A percentile compares a stretch with the other conserved stretches of the same genome.
Evolutionary conservation across 2,888 invertebrate species (phyloP).

Genomic region (Scaptomyza cyrtandrae): DNA sequence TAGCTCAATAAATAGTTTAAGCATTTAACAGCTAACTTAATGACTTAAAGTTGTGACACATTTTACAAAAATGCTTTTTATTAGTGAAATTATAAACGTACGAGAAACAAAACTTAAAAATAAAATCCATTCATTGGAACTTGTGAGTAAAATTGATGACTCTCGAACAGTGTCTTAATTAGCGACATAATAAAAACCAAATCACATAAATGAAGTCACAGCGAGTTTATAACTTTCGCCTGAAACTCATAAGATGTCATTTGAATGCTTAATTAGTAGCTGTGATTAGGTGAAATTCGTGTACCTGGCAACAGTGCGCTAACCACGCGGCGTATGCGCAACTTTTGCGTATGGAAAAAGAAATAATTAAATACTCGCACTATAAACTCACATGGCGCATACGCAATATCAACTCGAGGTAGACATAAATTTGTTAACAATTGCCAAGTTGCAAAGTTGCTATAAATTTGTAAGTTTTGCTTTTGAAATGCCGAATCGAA

Average conservation of each 20-base stretch:
- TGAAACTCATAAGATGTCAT: slow-evolving; percentile 24
- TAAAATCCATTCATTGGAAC: slow-evolving; percentile 39
- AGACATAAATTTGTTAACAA: slow-evolving; percentile 71
- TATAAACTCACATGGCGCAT: slow-evolving; percentile 64
- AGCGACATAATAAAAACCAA: slow-evolving; percentile 50
- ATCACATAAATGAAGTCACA: slow-evolving; percentile 34
- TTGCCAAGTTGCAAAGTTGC: slow-evolving; percentile 66
- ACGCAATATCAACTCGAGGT: slow-evolving; percentile 63
- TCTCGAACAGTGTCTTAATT: slow-evolving; percentile 45
- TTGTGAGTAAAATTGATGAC: slow-evolving; percentile 1
- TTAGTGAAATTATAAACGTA: slow-evolving; percentile 41
- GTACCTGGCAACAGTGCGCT: slow-evolving; percentile 25
- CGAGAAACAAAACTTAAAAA: slow-evolving; percentile 14
- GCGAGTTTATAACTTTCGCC: slow-evolving; percentile 27
- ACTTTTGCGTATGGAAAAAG: slow-evolving; percentile 26
- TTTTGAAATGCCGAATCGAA: slow-evolving; percentile 67
- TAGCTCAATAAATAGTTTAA: slow-evolving; percentile 26
- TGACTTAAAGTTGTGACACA: slow-evolving; percentile 42
- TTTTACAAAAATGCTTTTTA: slow-evolving; percentile 31
- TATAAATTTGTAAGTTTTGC: slow-evolving; percentile 70
- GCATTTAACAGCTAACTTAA: slow-evolving; percentile 15
- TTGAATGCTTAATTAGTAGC: slow-evolving; percentile 43
- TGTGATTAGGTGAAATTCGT: slow-evolving; percentile 37
- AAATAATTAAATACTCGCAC: slow-evolving; percentile 13
- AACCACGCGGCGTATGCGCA: slow-evolving; percentile 66